Evolutionary conservation across 1,140 invertebrate genomes (phyloP).

Genomic region (Diorhabda elongata): DNA sequence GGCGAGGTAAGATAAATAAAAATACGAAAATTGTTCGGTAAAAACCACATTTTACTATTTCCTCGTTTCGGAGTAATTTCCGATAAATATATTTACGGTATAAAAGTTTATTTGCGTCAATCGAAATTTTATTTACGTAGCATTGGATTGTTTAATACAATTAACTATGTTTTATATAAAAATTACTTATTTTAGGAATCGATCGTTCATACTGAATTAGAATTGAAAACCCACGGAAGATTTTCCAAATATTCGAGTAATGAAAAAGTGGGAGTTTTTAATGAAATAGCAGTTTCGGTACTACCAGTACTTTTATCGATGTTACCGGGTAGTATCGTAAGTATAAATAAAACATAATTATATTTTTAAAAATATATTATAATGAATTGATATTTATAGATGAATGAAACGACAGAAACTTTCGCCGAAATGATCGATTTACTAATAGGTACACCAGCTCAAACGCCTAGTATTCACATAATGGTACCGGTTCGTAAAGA

Average conservation of each 20-base stretch:
- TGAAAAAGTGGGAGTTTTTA: slow-evolving; percentile 68
- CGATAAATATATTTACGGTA: no score
- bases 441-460: slow-evolving; percentile 51
- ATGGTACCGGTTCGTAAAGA: slow-evolving; percentile 39
- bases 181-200: slow-evolving; percentile 50
- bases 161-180: no score
- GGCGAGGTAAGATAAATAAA: slow-evolving; percentile 54
- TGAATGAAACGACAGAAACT: slow-evolving; percentile 46
- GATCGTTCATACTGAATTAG: slow-evolving; percentile 61
- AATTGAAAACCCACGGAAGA: slow-evolving; percentile 60
- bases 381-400: slow-evolving; percentile 27
- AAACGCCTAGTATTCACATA: slow-evolving; percentile 50
- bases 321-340: slow-evolving; percentile 57
- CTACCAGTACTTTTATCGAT: slow-evolving; percentile 74
- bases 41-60: no score
- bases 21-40: background rate
- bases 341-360: slow-evolving; percentile 11
- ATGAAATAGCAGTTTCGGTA: slow-evolving; percentile 70
- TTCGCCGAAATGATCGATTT: slow-evolving; percentile 47
- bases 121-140: background rate
- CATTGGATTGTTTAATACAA: no score
- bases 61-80: no score
- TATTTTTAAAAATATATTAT: background rate
- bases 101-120: no score
- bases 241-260: slow-evolving; percentile 79